Evolutionary conservation across 2,797 vertebrate genomes (phyloP).

Genomic region (Lophotriccus pileatus): DNA sequence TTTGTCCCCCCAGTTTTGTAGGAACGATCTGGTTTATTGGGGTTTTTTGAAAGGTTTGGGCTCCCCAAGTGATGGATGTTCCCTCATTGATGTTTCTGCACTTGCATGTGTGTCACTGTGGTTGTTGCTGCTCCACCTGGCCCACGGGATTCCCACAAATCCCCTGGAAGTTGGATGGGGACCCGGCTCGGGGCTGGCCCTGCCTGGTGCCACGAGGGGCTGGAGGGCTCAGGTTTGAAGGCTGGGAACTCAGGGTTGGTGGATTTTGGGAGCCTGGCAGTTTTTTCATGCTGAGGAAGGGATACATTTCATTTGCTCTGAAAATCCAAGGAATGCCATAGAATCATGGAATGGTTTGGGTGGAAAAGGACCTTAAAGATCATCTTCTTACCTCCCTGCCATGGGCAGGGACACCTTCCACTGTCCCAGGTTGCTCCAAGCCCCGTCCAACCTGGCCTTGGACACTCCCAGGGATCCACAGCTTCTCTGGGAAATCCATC

Average conservation of each 20-base stretch:
- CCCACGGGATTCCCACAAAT: fast-evolving
- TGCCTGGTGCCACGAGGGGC: background rate
- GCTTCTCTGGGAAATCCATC: background rate
- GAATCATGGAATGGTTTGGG: background rate
- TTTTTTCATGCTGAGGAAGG: background rate
- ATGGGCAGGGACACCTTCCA: background rate
- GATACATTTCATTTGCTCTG: fast-evolving
- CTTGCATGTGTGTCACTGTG: fast-evolving
- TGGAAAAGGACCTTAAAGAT: background rate
- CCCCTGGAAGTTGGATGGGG: background rate
- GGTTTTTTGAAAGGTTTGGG: background rate
- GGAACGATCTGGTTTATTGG: fast-evolving
- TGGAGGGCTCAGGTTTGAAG: background rate
- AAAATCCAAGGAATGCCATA: background rate
- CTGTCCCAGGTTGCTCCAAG: background rate
- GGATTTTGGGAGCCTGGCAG: background rate
- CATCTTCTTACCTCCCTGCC: background rate
- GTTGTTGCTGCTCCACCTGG: background rate
- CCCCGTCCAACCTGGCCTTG: background rate
- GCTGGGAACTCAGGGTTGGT: background rate
- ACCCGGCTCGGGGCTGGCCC: background rate
- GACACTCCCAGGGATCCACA: background rate
- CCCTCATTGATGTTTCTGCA: fast-evolving
- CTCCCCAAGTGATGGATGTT: fast-evolving
- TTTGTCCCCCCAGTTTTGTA: background rate